Conservation (phyloP, 2,888 invertebrate genomes). For the Nipponacmea schrenckii region DNA sequence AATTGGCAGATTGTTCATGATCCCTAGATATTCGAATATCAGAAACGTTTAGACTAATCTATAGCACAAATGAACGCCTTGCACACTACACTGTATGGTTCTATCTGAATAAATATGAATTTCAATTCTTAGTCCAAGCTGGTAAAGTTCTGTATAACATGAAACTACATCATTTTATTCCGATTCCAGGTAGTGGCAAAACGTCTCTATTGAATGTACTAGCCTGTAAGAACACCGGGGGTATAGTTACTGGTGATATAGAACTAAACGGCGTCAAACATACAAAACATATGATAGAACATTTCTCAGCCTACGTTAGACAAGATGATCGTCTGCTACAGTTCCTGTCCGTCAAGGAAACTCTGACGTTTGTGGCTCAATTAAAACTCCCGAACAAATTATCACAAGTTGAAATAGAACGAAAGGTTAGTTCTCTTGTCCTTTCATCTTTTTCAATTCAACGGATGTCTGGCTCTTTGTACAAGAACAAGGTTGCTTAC, state of each 20-base stretch:
- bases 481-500: no score
- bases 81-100: no score
- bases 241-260: slow-evolving; percentile 87
- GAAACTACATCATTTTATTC: not conserved
- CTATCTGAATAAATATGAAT: no score
- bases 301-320: slow-evolving; percentile 84
- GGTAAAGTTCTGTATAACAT: no score
- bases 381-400: slow-evolving; percentile 69
- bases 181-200: slow-evolving; percentile 85
- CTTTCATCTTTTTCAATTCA: no score
- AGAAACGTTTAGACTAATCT: no score
- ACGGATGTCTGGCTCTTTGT: no score
- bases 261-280: slow-evolving; percentile 86
- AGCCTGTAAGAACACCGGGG: slow-evolving; percentile 73
- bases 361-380: slow-evolving; percentile 65
- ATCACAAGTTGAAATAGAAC: slow-evolving; percentile 78
- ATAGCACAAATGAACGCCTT: no score
- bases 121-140: no score
- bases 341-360: slow-evolving; percentile 87
- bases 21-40: no score
- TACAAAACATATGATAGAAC: slow-evolving; percentile 68
- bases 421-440: slow-evolving; percentile 75
- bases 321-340: slow-evolving; percentile 86
- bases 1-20: no score
- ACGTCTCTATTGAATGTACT: slow-evolving; percentile 93